Conservation (phyloP, 2,113 vertebrate genomes). For the Sarotherodon lohbergeri region DNA sequence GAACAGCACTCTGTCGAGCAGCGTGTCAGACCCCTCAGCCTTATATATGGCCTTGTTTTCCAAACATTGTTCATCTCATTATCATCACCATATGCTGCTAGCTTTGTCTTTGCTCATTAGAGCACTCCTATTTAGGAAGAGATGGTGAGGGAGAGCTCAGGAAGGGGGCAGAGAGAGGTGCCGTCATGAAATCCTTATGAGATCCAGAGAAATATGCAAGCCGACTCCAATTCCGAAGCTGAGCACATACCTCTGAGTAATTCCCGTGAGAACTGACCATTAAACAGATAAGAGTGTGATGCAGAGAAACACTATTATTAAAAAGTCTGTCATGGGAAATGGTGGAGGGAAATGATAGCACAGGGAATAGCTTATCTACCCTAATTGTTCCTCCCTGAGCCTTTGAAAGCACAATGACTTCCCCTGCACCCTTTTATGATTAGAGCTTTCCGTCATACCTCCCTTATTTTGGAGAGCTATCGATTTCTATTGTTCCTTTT, state of each 20-base stretch:
- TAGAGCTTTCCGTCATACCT: slow-evolving; percentile 39
- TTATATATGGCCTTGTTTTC: slow-evolving; percentile 50
- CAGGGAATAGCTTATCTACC: slow-evolving; percentile 47
- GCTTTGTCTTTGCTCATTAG: slow-evolving; percentile 55
- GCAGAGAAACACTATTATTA: slow-evolving; percentile 24
- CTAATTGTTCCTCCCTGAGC: slow-evolving; percentile 59
- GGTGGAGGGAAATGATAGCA: slow-evolving; percentile 16
- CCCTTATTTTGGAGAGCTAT: slow-evolving; percentile 36
- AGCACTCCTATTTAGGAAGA: slow-evolving; percentile 32
- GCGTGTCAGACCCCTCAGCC: slow-evolving; percentile 22
- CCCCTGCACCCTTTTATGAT: slow-evolving; percentile 19
- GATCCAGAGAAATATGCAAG: slow-evolving; percentile 1
- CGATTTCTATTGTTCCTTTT: slow-evolving; percentile 43
- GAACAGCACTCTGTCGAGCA: not conserved
- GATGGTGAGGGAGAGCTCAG: not conserved
- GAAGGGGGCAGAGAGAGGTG: not conserved
- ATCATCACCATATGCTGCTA: slow-evolving; percentile 60
- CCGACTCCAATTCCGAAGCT: not conserved
- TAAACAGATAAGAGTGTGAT: slow-evolving; percentile 27
- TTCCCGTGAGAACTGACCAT: slow-evolving; percentile 36
- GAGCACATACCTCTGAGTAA: slow-evolving; percentile 3
- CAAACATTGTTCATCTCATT: slow-evolving; percentile 62
- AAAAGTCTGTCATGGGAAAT: slow-evolving; percentile 48
- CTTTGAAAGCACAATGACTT: slow-evolving; percentile 47
- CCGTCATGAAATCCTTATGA: not conserved